Base-by-base conservation (phyloP, 2,888 invertebrate genomes). In the Caenorhabditis sp. region DNA sequence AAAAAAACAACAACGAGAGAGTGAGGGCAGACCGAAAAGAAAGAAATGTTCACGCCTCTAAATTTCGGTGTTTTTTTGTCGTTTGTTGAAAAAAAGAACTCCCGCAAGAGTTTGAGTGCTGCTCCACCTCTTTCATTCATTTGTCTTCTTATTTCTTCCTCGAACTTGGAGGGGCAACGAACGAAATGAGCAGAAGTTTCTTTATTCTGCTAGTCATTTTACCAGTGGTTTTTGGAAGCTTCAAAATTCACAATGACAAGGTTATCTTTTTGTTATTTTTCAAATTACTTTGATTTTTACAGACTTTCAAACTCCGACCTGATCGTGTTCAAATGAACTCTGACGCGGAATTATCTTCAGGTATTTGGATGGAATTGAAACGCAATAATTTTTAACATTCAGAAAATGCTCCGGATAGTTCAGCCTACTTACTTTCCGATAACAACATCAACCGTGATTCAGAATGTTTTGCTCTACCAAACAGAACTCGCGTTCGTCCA, bases 401-500 rank as follows among this genome's bases (percentile, higher is more conserved):
- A 49, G 73, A 73, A 62, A 65, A 73, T 26, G 54, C 58, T 21
- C 67, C 67, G 12, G 72, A 72, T 17, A 55, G 27, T 27, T 14
- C 55, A 10, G 58, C 73, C n/a, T 69, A 69, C 6, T 62, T 77
- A 19, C 59, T 71, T 19, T 67, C 70, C 17, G 74, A 75, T 55
- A 62, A 70, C 31, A 31, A 31, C 31, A n/a, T n/a, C n/a, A 4
- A 31, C 4, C 4, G 31, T 58, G 76, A 77, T 66, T 73, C 75
- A 58, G 74, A 74, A 59, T 80, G 79, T 58, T 62, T 66, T 17
- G 61, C 76, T 14, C 55, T 71, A n/a, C 81, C 77, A 63, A 76
- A 85, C 59, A 62, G 70, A 59, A 79, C 79, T 1, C 67, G 70
- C 63, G 64, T 61, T 14, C 66, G 71, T n/a, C 79, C 79, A 6